These are phyloP conservation scores for Stratiomys singularior DNA, from an alignment of 2,888 invertebrate species.

Conservation along the genomic window DNA sequence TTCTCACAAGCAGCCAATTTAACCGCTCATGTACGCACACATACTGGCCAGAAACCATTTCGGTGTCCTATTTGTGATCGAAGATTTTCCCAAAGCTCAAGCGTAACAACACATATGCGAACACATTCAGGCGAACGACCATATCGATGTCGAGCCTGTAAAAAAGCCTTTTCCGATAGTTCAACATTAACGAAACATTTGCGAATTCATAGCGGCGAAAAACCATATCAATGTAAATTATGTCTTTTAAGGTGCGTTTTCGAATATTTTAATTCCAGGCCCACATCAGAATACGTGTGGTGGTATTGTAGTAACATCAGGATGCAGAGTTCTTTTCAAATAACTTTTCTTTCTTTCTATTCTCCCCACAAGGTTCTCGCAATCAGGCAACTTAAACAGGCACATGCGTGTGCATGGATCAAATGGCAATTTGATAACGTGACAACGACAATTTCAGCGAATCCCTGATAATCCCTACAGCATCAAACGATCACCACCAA, in stretches of 20 bases:
- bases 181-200: slow-evolving; percentile 98
- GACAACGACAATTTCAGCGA: slow-evolving; percentile 67
- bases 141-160: slow-evolving; percentile 94
- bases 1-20: slow-evolving; percentile 98
- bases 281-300: too few relatives aligned
- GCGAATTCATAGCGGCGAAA: slow-evolving; percentile 85
- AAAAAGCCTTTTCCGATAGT: slow-evolving; percentile 98
- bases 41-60: slow-evolving; percentile 98
- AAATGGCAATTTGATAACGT: slow-evolving; percentile 71
- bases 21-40: slow-evolving; percentile 90
- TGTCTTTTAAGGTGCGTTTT: slow-evolving; percentile 86
- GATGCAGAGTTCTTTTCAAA: too few relatives aligned
- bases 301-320: too few relatives aligned
- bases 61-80: slow-evolving; percentile 97
- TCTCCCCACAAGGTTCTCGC: slow-evolving; percentile 91
- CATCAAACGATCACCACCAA: slow-evolving; percentile 22
- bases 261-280: too few relatives aligned
- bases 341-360: too few relatives aligned
- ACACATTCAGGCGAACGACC: slow-evolving; percentile 99
- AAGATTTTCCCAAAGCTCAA: slow-evolving; percentile 94
- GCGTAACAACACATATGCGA: slow-evolving; percentile 98
- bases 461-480: slow-evolving; percentile 39
- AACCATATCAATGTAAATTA: slow-evolving; percentile 97
- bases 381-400: slow-evolving; percentile 97
- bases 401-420: slow-evolving; percentile 97